Conservation (phyloP, 2,888 invertebrate genomes). For the Meghimatium bilineatum region DNA sequence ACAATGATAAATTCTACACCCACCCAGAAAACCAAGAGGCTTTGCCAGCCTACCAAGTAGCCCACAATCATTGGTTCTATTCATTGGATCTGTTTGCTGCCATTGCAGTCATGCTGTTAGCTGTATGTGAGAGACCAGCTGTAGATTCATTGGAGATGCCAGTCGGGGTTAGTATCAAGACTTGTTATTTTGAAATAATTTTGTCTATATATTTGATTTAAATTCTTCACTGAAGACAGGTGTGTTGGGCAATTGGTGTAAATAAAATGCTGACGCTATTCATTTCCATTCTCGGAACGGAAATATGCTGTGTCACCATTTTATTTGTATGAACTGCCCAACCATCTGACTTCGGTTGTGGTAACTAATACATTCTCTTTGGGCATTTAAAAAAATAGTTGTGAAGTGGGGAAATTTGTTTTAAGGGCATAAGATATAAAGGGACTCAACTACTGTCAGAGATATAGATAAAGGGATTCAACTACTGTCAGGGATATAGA, state of each 20-base stretch:
- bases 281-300: background rate
- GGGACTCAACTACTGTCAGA: no score
- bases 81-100: slow-evolving; percentile 87
- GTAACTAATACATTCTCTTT: no score
- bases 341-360: no score
- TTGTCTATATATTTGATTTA: background rate
- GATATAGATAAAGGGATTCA: no score
- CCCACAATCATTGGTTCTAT: slow-evolving; percentile 92
- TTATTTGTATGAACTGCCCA: no score
- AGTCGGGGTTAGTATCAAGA: slow-evolving; percentile 71
- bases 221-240: background rate
- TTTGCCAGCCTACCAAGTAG: slow-evolving; percentile 87
- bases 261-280: no score
- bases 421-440: no score
- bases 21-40: slow-evolving; percentile 90
- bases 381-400: no score
- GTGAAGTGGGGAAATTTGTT: no score
- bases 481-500: no score
- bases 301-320: no score
- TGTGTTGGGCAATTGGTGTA: no score
- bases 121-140: slow-evolving; percentile 89
- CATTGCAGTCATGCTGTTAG: slow-evolving; percentile 85
- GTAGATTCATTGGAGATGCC: slow-evolving; percentile 84
- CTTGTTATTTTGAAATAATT: background rate
- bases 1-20: slow-evolving; percentile 93